Conservation (phyloP, 2,888 invertebrate genomes). For the Elmis aenea region DNA sequence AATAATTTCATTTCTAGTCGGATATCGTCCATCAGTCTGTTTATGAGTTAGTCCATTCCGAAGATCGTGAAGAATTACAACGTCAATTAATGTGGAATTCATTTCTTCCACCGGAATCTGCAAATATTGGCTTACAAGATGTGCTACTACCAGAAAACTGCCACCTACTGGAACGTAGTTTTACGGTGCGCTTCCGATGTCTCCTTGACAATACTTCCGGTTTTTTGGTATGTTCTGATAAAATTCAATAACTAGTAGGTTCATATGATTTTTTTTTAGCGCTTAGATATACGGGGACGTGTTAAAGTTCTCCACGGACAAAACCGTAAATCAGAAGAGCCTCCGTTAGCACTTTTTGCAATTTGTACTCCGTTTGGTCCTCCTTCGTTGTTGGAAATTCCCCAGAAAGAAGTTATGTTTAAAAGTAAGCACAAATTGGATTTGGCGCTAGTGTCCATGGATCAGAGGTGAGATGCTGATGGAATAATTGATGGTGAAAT, state of each 20-base stretch:
- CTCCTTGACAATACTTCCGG: constrained; percentile 99
- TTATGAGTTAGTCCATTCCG: constrained; percentile 97
- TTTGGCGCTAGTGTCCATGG: constrained; percentile 93
- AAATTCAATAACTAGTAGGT: background rate
- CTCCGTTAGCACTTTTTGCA: constrained; percentile 91
- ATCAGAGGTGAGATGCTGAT: constrained; percentile 65
- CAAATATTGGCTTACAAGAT: constrained; percentile 78
- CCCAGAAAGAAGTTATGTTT: constrained; percentile 98
- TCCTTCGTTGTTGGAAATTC: constrained; percentile 92
- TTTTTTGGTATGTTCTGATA: constrained; percentile 75
- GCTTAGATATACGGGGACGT: constrained; percentile 95
- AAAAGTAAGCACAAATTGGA: constrained; percentile 99
- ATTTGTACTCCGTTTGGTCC: constrained; percentile 99
- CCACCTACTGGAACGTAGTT: constrained; percentile 89
- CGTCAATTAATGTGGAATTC: constrained; percentile 93
- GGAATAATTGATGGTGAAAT: background rate
- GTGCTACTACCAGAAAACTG: constrained; percentile 83
- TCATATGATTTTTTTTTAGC: constrained; percentile 55
- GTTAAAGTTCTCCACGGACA: constrained; percentile 96
- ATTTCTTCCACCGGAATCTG: constrained; percentile 76
- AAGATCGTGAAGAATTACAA: constrained; percentile 96
- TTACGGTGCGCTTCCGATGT: constrained; percentile 98
- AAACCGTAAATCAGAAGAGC: constrained; percentile 89
- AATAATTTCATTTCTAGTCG: constrained; percentile 79
- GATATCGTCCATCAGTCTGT: constrained; percentile 99